Base-by-base conservation (phyloP, 2,113 vertebrate genomes). In the Leiothrix lutea region DNA sequence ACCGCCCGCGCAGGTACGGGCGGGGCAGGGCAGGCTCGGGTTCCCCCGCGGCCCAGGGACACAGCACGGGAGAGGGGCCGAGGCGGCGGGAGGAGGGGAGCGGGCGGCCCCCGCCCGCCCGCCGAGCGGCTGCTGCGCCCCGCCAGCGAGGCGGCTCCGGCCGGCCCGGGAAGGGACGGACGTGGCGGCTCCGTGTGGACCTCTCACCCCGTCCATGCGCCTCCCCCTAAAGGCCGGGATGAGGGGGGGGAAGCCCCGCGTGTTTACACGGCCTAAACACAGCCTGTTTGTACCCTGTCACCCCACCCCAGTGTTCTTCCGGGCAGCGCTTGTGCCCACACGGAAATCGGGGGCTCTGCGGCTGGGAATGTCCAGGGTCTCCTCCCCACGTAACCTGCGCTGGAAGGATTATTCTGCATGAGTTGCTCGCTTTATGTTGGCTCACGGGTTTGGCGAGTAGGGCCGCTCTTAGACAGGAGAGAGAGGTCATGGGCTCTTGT, bases 141-240 rank as follows among this genome's bases (percentile, higher is more conserved):
- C 16, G 2, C 14, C 25, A 1, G 36, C 6, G 8, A 7, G 23
- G 13, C 7, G 4, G 28, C 45, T 25, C 47, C 26, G 47, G 23
- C 12, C 60, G 40, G 56, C 42, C 31, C 14, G 66, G 48, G 57
- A 47, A 29, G 35, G 61, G 33, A 18, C 24, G 18, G 48, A 16
- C 14, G 20, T 7, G 65, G 60, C 7, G 33, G n/a, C 16, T 57
- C 19, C 13, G 36, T 2, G 1, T 0, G 23, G 31, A 4, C 2
- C 17, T 15, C 14, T 35, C 28, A 1, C 3, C 14, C 62, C 8
- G 1, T 8, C 36, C 33, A 16, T 5, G 23, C 17, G 9, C 23
- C 24, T 18, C 5, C 11, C 5, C 40, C 3, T 19, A 17, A 28
- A 12, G 48, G 73, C 47, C 16, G n/a, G 42, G 23, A 11, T 20